These are phyloP conservation scores for Doris montereyensis DNA, from an alignment of 2,888 invertebrate species.

Conservation along the genomic window DNA sequence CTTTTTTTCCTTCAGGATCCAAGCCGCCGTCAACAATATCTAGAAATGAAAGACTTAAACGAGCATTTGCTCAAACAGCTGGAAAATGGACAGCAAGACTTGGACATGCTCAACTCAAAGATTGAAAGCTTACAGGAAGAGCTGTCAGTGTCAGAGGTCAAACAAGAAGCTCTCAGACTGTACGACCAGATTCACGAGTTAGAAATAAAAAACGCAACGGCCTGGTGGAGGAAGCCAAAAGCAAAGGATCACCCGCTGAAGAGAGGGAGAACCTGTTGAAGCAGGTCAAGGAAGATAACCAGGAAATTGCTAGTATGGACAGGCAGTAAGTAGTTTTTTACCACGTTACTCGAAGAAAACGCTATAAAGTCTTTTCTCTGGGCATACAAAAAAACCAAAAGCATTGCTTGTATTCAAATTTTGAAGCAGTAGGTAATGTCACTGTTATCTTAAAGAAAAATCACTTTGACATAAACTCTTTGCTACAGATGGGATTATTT, in stretches of 20 bases:
- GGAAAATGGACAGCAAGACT: constrained; percentile 75
- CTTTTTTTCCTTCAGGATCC: constrained; percentile 68
- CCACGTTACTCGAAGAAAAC: not conserved
- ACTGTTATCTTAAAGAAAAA: no score
- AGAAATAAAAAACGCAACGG: constrained; percentile 79
- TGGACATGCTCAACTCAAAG: constrained; percentile 79
- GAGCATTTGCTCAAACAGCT: constrained; percentile 70
- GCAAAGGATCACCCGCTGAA: constrained; percentile 83
- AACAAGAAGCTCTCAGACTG: constrained; percentile 78
- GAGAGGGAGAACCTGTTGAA: constrained; percentile 83
- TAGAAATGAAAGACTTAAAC: constrained; percentile 74
- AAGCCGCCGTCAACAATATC: constrained; percentile 76
- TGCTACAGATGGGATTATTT: no score
- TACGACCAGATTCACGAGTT: constrained; percentile 78
- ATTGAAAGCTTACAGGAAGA: constrained; percentile 80
- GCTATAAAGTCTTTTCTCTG: no score
- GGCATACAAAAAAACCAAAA: no score
- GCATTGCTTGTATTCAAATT: no score
- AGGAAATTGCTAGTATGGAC: constrained; percentile 85
- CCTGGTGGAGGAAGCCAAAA: constrained; percentile 80
- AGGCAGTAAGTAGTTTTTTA: constrained; percentile 75
- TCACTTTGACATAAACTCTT: no score
- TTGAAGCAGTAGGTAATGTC: no score
- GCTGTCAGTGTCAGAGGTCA: constrained; percentile 72
- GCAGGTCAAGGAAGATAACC: constrained; percentile 84